phyloP scores from a whole-genome alignment of 1,140 invertebrate species.

The Drosophila nasuta region DNA sequence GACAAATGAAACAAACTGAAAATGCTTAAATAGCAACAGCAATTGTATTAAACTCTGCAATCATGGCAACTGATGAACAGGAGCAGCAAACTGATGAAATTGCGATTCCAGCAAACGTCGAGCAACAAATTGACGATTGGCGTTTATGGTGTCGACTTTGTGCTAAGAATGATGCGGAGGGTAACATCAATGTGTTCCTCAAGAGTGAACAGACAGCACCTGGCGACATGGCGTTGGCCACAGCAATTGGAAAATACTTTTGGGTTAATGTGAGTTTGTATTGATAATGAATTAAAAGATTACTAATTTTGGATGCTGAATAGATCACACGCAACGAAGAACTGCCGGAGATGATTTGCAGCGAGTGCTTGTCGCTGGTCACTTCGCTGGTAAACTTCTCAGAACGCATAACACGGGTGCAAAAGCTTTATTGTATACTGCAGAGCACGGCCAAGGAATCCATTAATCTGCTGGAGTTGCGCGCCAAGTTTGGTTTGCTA shows the following conservation, averaged over 20 bases:
- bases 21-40: background rate
- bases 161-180: constrained; percentile 68
- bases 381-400: constrained; percentile 71
- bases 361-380: constrained; percentile 67
- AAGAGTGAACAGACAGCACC: constrained; percentile 55
- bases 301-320: background rate
- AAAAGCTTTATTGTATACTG: constrained; percentile 65
- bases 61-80: constrained; percentile 34
- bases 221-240: constrained; percentile 52
- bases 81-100: background rate
- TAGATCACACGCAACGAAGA: constrained; percentile 65
- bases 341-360: constrained; percentile 70
- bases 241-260: constrained; percentile 75
- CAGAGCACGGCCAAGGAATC: constrained; percentile 36
- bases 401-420: constrained; percentile 67
- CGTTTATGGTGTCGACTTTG: constrained; percentile 78
- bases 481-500: constrained; percentile 47
- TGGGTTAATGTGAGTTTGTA: constrained; percentile 68
- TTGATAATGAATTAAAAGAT: too few relatives aligned
- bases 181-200: constrained; percentile 70
- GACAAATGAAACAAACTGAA: background rate
- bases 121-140: constrained; percentile 44
- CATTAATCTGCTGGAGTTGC: constrained; percentile 55
- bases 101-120: background rate
- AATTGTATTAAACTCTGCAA: constrained; percentile 26